phyloP scores from a whole-genome alignment of 2,888 invertebrate species.

The Dolichomitus sp. region DNA sequence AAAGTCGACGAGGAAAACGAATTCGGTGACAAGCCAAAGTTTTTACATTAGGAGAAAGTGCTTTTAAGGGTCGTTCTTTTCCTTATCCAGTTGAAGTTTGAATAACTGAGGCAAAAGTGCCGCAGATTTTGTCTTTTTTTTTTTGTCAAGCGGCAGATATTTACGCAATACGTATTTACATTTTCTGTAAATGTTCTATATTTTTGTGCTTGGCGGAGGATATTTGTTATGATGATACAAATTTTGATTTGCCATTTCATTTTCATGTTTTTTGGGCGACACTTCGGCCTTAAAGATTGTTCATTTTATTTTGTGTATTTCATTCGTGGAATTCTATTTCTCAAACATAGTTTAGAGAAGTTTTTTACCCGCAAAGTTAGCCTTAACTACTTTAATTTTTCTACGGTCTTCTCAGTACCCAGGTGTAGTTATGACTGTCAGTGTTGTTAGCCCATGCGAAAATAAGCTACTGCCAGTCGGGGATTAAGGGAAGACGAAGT shows the following conservation, averaged over 20 bases:
- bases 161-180: background rate
- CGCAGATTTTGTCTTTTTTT: constrained; percentile 9
- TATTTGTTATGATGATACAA: background rate
- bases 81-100: constrained; percentile 27
- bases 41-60: constrained; percentile 58
- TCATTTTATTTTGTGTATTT: background rate
- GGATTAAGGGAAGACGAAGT: constrained; percentile 47
- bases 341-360: background rate
- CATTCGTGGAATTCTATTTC: background rate
- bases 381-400: background rate
- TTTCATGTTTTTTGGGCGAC: no score
- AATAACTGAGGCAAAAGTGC: constrained; percentile 4
- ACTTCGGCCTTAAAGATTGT: background rate
- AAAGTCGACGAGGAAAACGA: constrained; percentile 36
- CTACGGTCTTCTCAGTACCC: background rate
- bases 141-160: background rate
- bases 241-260: no score
- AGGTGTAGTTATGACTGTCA: constrained; percentile 16
- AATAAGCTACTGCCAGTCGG: constrained; percentile 17
- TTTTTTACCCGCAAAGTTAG: background rate
- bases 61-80: constrained; percentile 8
- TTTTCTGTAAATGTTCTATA: background rate
- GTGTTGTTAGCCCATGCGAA: constrained; percentile 16
- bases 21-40: constrained; percentile 39
- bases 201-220: no score